phyloP scores from a whole-genome alignment of 2,888 invertebrate species.

The Dinocampus coccinellae region DNA sequence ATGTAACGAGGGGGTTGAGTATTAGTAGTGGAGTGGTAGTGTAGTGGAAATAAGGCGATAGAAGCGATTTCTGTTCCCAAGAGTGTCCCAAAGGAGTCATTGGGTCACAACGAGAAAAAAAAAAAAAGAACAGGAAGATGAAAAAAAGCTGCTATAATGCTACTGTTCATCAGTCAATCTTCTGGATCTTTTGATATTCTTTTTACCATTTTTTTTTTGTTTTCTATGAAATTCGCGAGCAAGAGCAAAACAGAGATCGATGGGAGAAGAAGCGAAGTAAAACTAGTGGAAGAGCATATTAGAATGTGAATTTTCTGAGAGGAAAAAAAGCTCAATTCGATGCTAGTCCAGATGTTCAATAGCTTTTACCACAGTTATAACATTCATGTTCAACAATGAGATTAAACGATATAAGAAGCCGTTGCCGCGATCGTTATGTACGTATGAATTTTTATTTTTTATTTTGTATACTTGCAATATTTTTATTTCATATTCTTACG shows the following conservation, averaged over 20 bases:
- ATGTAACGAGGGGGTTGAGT: background rate
- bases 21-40: background rate
- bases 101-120: background rate
- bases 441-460: background rate
- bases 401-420: slow-evolving; percentile 15
- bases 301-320: background rate
- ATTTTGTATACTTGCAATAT: background rate
- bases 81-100: background rate
- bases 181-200: background rate
- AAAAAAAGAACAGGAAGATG: background rate
- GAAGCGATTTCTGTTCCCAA: background rate
- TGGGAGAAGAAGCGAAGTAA: background rate
- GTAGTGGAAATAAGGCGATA: background rate
- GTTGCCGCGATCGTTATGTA: background rate
- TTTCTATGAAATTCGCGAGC: background rate
- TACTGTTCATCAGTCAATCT: background rate
- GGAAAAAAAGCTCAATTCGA: background rate
- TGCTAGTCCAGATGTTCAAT: background rate
- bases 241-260: background rate
- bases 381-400: slow-evolving; percentile 1
- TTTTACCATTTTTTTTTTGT: background rate
- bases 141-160: slow-evolving; percentile 5
- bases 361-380: background rate
- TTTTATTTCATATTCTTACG: background rate
- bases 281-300: background rate